Percentiles rank a stretch among this genome's conserved stretches.
Evolutionary conservation across 92 coral and sea anemone genomes (phyloP).

Genomic region (Heliopora coerulea): DNA sequence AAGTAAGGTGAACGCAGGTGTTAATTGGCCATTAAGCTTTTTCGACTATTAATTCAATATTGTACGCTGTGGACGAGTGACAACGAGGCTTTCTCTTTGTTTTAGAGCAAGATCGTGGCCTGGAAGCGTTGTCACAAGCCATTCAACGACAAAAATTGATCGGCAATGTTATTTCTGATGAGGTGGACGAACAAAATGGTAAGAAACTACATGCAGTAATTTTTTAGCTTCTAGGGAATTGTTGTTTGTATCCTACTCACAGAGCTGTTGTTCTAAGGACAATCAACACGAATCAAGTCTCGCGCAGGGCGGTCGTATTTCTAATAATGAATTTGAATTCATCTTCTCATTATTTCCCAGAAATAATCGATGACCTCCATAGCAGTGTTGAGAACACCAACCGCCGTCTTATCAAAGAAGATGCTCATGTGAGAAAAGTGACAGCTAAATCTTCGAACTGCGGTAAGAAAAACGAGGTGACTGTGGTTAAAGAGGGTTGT

Average conservation of each 20-base stretch:
- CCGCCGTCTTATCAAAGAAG: slow-evolving; percentile 74
- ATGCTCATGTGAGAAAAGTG: slow-evolving; percentile 77
- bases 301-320: too few species aligned
- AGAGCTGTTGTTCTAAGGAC: too few species aligned
- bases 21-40: too few species aligned
- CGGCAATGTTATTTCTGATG: slow-evolving; percentile 87
- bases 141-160: slow-evolving; percentile 91
- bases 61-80: too few species aligned
- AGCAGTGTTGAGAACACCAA: slow-evolving; percentile 68
- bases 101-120: slow-evolving; percentile 90
- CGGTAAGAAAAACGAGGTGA: too few species aligned
- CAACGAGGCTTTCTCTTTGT: too few species aligned
- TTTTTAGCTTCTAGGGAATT: too few species aligned
- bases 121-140: slow-evolving; percentile 84
- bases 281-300: too few species aligned
- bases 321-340: neutral
- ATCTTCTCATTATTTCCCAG: slow-evolving; percentile 40
- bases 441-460: slow-evolving; percentile 91
- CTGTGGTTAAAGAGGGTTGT: too few species aligned
- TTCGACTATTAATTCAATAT: too few species aligned
- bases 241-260: too few species aligned
- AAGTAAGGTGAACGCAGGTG: too few species aligned
- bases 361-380: slow-evolving; percentile 86
- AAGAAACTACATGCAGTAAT: slow-evolving; percentile 17
- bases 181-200: slow-evolving; percentile 93